A percentile compares a stretch with the other conserved stretches of the same genome.
Evolutionary conservation across 2,113 vertebrate species (phyloP).

Genomic region (Epinephelus moara): DNA sequence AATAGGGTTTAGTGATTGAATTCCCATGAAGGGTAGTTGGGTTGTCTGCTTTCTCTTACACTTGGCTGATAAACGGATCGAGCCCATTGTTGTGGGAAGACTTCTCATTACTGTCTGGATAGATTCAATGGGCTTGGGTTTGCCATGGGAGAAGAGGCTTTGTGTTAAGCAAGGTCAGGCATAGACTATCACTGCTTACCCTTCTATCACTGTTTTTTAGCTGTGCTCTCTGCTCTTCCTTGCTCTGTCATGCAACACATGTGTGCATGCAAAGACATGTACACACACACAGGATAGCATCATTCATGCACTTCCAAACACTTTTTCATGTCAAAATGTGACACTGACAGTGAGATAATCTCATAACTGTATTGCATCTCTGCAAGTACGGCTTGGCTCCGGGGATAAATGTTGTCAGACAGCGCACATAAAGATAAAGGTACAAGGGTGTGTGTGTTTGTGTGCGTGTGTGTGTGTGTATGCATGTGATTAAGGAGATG

Average conservation of each 20-base stretch:
- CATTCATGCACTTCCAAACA: not conserved
- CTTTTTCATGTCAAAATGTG: not conserved
- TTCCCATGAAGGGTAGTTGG: constrained; percentile 43
- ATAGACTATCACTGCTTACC: constrained; percentile 11
- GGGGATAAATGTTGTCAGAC: not conserved
- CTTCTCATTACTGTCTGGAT: constrained; percentile 61
- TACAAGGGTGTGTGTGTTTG: not conserved
- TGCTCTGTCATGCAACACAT: not conserved
- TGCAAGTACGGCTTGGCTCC: not conserved
- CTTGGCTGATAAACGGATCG: constrained; percentile 58
- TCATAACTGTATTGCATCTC: not conserved
- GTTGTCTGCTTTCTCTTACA: constrained; percentile 45
- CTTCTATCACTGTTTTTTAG: constrained; percentile 5
- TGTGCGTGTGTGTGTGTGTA: not conserved
- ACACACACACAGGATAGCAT: not conserved
- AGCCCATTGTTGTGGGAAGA: constrained; percentile 56
- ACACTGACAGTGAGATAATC: constrained; percentile 5
- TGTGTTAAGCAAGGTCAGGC: constrained; percentile 55
- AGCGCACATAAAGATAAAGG: not conserved
- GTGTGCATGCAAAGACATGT: not conserved
- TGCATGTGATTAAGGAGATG: constrained; percentile 20
- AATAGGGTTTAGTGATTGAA: constrained; percentile 60
- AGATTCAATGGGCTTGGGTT: constrained; percentile 57
- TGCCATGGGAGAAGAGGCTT: constrained; percentile 46
- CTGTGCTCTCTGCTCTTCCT: not conserved